Evolutionary conservation across 2,888 invertebrate species (phyloP).

Genomic region (Osedax frankpressi): DNA sequence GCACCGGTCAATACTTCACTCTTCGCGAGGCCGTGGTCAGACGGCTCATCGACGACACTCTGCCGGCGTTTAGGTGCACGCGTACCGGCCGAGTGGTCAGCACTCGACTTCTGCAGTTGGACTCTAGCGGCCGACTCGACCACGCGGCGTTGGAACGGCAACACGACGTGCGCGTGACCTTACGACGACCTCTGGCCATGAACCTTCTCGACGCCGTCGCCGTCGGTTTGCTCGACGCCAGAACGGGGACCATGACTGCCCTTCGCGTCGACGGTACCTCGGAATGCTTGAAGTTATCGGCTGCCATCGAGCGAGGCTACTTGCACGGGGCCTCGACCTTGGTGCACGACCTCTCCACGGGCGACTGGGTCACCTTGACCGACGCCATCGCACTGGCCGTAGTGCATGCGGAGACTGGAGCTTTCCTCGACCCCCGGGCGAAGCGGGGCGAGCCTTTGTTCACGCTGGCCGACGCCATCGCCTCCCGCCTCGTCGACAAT

Average conservation of each 20-base stretch:
- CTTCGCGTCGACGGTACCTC: not conserved
- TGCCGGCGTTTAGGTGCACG: slow-evolving; percentile 24
- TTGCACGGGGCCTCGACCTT: slow-evolving; percentile 37
- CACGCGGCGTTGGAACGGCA: not conserved
- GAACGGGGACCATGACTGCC: slow-evolving; percentile 48
- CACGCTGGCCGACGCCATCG: slow-evolving; percentile 45
- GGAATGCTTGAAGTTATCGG: not conserved
- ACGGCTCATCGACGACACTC: slow-evolving; percentile 32
- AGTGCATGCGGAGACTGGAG: slow-evolving; percentile 67
- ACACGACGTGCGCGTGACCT: not conserved
- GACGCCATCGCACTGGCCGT: slow-evolving; percentile 51
- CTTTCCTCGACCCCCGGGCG: slow-evolving; percentile 55
- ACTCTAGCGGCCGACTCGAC: slow-evolving; percentile 29
- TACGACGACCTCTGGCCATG: slow-evolving; percentile 19
- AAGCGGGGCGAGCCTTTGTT: slow-evolving; percentile 56
- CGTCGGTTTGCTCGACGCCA: slow-evolving; percentile 52
- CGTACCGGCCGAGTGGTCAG: slow-evolving; percentile 61
- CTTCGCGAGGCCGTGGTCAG: slow-evolving; percentile 55
- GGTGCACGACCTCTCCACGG: slow-evolving; percentile 34
- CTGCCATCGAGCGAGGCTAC: not conserved
- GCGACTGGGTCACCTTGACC: slow-evolving; percentile 47
- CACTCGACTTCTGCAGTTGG: slow-evolving; percentile 67
- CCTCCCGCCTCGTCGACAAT: slow-evolving; percentile 35
- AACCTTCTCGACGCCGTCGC: slow-evolving; percentile 29
- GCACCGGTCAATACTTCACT: slow-evolving; percentile 50